phyloP scores from a whole-genome alignment of 1,140 invertebrate species.

The Brachionus asplanchnoidis region DNA sequence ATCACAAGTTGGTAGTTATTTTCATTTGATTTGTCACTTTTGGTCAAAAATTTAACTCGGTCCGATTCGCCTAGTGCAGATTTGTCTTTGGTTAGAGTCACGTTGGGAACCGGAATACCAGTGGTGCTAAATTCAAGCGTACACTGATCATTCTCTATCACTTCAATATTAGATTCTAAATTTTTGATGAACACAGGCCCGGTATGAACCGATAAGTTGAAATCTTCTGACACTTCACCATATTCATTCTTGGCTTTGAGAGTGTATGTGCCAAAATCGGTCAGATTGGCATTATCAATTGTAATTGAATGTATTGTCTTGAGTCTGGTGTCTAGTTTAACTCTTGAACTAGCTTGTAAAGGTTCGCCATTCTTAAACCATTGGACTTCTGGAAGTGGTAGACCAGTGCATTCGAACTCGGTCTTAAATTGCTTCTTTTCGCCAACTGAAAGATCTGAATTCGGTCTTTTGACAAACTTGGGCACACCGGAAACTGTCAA shows the following conservation, averaged over 20 bases:
- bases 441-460: background rate
- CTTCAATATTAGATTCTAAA: background rate
- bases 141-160: background rate
- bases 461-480: background rate
- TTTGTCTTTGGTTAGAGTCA: background rate
- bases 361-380: slow-evolving; percentile 21
- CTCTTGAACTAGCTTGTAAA: background rate
- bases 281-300: slow-evolving; percentile 72
- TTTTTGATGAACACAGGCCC: background rate
- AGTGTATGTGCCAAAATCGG: slow-evolving; percentile 78
- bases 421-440: slow-evolving; percentile 30
- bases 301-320: slow-evolving; percentile 44
- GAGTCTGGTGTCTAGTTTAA: background rate
- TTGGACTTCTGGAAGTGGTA: background rate
- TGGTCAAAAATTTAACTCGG: background rate
- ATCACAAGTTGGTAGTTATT: slow-evolving; percentile 54
- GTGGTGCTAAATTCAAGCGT: background rate
- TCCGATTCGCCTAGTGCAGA: background rate
- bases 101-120: slow-evolving; percentile 6
- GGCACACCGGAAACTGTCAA: slow-evolving; percentile 57
- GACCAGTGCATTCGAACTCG: slow-evolving; percentile 18
- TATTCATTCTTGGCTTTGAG: slow-evolving; percentile 77
- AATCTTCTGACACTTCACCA: slow-evolving; percentile 56
- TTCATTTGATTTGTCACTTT: slow-evolving; percentile 45
- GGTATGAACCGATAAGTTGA: background rate